Conservation (phyloP, 2,797 vertebrate genomes). For the Xiphophorus birchmanni region DNA sequence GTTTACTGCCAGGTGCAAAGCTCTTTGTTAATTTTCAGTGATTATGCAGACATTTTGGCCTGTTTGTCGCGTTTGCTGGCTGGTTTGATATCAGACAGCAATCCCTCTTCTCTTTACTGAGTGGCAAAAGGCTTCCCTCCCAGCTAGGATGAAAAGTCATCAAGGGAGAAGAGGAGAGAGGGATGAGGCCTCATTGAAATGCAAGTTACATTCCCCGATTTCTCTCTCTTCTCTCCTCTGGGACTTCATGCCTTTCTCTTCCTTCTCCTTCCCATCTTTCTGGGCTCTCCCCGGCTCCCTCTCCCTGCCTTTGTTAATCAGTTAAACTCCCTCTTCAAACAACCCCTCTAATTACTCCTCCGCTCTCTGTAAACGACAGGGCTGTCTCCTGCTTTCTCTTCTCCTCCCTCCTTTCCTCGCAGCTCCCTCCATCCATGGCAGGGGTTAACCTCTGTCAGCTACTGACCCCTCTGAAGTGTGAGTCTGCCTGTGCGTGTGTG, state of each 20-base stretch:
- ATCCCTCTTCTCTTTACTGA: constrained; percentile 44
- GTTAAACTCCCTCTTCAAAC: constrained; percentile 89
- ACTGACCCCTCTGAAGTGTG: constrained; percentile 49
- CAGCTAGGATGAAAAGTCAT: constrained; percentile 81
- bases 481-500: constrained; percentile 15
- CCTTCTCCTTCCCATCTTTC: constrained; percentile 70
- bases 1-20: constrained; percentile 36
- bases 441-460: constrained; percentile 84
- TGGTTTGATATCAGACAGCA: constrained; percentile 68
- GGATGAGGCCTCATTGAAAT: constrained; percentile 84
- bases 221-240: constrained; percentile 58
- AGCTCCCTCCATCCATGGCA: constrained; percentile 62
- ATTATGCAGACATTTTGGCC: constrained; percentile 29
- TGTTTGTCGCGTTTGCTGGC: constrained; percentile 27
- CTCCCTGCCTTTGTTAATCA: constrained; percentile 85
- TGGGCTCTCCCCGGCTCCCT: constrained; percentile 67
- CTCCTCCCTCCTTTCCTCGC: constrained; percentile 39
- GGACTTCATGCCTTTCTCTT: constrained; percentile 71
- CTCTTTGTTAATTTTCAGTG: constrained; percentile 35
- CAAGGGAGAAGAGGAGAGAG: constrained; percentile 75
- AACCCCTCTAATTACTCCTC: constrained; percentile 86
- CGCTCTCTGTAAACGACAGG: constrained; percentile 80
- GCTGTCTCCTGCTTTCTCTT: constrained; percentile 67
- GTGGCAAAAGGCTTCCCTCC: constrained; percentile 63
- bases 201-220: constrained; percentile 73